These are phyloP conservation scores for Microcebus tavaratra DNA, from an alignment of 2,113 vertebrate genomes.

Conservation along the genomic window DNA sequence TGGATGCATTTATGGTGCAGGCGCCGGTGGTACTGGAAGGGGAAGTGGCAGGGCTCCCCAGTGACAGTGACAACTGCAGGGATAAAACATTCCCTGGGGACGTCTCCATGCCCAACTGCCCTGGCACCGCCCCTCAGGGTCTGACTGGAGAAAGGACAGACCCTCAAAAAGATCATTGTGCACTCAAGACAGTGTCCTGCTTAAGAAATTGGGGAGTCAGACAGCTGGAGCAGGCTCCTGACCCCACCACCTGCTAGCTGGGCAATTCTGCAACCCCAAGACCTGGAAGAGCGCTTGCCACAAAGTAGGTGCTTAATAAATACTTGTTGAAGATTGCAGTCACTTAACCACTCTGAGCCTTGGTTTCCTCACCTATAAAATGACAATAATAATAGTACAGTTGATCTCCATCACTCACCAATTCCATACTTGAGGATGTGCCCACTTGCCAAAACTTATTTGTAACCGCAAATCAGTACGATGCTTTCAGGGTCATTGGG, in stretches of 20 bases:
- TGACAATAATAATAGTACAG: not conserved
- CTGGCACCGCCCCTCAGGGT: not conserved
- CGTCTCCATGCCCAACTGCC: not conserved
- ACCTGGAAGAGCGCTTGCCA: not conserved
- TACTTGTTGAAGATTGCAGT: not conserved
- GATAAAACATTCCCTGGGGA: constrained; percentile 6
- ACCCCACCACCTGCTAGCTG: not conserved
- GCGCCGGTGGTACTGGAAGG: constrained; percentile 74
- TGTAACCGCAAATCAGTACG: not conserved
- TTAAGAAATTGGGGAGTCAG: not conserved
- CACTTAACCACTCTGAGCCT: not conserved
- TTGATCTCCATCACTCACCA: not conserved
- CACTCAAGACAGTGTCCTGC: not conserved
- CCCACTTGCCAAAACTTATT: not conserved
- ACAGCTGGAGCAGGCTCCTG: not conserved
- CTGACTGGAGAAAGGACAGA: not conserved
- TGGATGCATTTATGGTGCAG: constrained; percentile 72
- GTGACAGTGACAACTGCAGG: constrained; percentile 67
- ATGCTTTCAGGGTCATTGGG: not conserved
- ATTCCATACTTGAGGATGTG: not conserved
- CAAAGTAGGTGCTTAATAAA: not conserved
- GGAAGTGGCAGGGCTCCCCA: constrained; percentile 80
- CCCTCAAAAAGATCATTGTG: not conserved
- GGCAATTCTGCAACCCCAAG: not conserved
- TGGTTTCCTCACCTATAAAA: constrained; percentile 5